Evolutionary conservation across 2,888 invertebrate species (phyloP).

Genomic region (Andrena camellia): DNA sequence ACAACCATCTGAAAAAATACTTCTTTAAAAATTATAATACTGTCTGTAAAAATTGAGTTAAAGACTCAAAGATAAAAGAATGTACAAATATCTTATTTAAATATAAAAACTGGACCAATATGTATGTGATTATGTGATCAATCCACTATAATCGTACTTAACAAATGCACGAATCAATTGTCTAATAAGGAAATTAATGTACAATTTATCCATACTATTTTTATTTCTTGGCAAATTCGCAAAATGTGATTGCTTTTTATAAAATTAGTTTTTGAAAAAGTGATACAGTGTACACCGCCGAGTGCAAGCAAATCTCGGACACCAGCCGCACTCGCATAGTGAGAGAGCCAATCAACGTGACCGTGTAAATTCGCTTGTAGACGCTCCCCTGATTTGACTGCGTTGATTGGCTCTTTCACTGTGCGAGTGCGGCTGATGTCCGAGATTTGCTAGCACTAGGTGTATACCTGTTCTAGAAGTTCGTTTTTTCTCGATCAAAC

Average conservation of each 20-base stretch:
- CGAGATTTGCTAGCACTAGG: too few species aligned
- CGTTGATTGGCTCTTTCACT: too few species aligned
- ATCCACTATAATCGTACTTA: background rate
- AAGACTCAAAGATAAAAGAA: background rate
- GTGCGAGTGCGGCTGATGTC: too few species aligned
- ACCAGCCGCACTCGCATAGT: too few species aligned
- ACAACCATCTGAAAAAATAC: too few species aligned
- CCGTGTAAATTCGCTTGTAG: too few species aligned
- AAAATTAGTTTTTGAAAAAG: conserved; percentile 9
- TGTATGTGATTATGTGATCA: background rate
- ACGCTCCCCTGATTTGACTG: too few species aligned
- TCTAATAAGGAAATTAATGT: background rate
- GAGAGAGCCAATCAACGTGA: too few species aligned
- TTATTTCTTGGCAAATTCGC: background rate
- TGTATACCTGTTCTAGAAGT: background rate
- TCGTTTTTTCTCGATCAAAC: background rate
- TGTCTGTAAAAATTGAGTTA: conserved; percentile 2
- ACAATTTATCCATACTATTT: background rate
- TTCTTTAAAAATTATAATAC: background rate
- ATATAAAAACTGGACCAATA: background rate
- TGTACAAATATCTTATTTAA: conserved; percentile 1
- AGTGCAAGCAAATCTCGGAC: too few species aligned
- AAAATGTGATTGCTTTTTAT: background rate
- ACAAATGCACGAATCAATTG: background rate
- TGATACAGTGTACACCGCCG: background rate